Base-by-base conservation (phyloP, 2,888 invertebrate genomes). In the Spisula subtruncata region DNA sequence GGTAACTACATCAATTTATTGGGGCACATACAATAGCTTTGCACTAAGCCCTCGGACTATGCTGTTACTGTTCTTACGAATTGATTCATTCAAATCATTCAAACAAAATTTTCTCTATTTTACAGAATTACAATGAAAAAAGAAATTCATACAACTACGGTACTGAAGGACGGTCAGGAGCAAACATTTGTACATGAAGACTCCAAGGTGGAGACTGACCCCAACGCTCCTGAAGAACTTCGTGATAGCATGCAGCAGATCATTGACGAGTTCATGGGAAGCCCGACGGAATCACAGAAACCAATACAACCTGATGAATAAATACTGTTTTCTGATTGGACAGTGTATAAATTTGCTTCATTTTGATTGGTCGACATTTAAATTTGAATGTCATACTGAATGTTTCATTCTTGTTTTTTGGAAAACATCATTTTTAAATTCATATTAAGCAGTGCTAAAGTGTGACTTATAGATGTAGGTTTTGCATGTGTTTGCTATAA, bases 131-230 rank as follows among this genome's bases (percentile, higher is more conserved):
- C 96, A 87, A 96, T 96, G 96, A 96, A 96, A 93, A 96, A 96
- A 92, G 95, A 96, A 92, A 94, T 96, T 81, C 96, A 96, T 93
- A 96, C 94, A 54, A 96, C 95, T 93, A 96, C 96, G 1, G 93
- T 96, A 56, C 89, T 96, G 46, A 94, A 95, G 35, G 96, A 96
- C 87, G 96, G 96, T 18, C 93, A 95, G 75, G 96, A 96, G 90
- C 95, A 96, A 91, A 96, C 98, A 14, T 97, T 97, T 93, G 97
- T 97, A 80, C 94, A 94, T 66, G 96, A 96, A 91, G 97, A 97
- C 83, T 94, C 96, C n/a, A 96, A 95, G 87, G 96, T 97, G 96
- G 99, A 99, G 97, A 99, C 99, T 97, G 96, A 96, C 56, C 97
- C 98, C 95, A 98, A 98, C 84, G 95, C 96, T 6, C 96, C 96